phyloP scores from a whole-genome alignment of 2,888 invertebrate genomes.

The Chaitophorus viminalis region DNA sequence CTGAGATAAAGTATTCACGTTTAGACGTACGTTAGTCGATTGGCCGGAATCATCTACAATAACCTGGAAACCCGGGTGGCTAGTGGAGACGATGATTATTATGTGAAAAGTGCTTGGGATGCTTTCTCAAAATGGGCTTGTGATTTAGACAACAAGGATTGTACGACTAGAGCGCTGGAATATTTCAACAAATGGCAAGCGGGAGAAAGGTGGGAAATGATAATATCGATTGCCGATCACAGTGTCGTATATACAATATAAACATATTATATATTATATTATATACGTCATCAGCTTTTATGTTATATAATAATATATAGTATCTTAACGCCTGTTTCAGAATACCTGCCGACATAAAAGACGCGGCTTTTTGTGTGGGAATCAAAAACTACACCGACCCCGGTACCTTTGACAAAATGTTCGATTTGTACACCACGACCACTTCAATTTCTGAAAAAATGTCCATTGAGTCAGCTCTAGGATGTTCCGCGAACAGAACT shows the following conservation, averaged over 20 bases:
- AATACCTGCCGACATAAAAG: constrained; percentile 63
- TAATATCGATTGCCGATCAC: too few relatives aligned
- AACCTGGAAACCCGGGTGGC: not conserved
- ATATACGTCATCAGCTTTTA: too few relatives aligned
- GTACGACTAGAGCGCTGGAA: not conserved
- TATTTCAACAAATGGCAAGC: constrained; percentile 39
- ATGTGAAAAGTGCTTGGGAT: constrained; percentile 16
- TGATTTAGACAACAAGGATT: not conserved
- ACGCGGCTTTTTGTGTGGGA: constrained; percentile 61
- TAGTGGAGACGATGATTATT: not conserved
- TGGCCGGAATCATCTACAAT: constrained; percentile 10
- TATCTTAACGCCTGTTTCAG: constrained; percentile 22
- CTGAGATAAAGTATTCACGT: too few relatives aligned
- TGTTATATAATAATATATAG: too few relatives aligned
- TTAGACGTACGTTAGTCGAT: constrained; percentile 2
- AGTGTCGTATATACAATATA: too few relatives aligned
- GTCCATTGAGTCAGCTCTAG: constrained; percentile 22
- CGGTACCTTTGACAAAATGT: constrained; percentile 17
- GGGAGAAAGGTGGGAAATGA: constrained; percentile 31
- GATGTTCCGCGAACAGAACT: constrained; percentile 50
- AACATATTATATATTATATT: too few relatives aligned
- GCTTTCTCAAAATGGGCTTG: constrained; percentile 30
- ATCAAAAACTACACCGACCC: constrained; percentile 22
- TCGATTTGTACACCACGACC: constrained; percentile 35
- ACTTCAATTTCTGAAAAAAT: constrained; percentile 34